phyloP scores from a whole-genome alignment of 2,113 vertebrate genomes.

The Scalopus aquaticus region DNA sequence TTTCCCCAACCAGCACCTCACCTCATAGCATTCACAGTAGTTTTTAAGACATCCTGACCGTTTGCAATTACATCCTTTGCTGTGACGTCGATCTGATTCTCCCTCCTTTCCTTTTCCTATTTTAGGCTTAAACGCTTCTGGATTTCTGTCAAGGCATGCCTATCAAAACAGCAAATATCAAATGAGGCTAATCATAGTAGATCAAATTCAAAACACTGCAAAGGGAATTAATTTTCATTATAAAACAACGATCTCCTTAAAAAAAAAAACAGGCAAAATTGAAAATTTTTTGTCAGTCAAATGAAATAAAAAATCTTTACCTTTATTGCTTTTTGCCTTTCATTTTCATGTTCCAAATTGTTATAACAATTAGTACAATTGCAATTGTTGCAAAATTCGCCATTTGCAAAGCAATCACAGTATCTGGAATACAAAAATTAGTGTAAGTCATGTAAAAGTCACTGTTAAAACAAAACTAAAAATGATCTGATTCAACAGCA shows the following conservation, averaged over 20 bases:
- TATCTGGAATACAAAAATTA: constrained; percentile 88
- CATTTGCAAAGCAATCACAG: constrained; percentile 98
- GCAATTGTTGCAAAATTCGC: constrained; percentile 99
- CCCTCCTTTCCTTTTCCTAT: constrained; percentile 99
- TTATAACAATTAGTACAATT: constrained; percentile 99
- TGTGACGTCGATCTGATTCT: constrained; percentile 96
- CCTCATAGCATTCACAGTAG: constrained; percentile 99
- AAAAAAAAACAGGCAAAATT: background rate
- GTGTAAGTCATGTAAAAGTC: constrained; percentile 1
- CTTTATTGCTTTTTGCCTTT: constrained; percentile 98
- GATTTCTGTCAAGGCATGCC: constrained; percentile 98
- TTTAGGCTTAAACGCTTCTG: constrained; percentile 98
- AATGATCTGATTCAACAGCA: background rate
- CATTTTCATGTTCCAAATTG: constrained; percentile 98
- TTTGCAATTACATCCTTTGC: constrained; percentile 99
- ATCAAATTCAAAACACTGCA: background rate
- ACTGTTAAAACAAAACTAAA: constrained; percentile 19
- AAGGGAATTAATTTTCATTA: background rate
- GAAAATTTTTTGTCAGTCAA: constrained; percentile 10
- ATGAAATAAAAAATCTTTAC: constrained; percentile 83
- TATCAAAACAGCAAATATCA: constrained; percentile 78
- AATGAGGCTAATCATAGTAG: background rate
- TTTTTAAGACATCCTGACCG: constrained; percentile 98
- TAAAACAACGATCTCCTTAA: background rate
- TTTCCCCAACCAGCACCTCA: constrained; percentile 60